phyloP scores from a whole-genome alignment of 2,888 invertebrate genomes.

The Steinernema hermaphroditum region DNA sequence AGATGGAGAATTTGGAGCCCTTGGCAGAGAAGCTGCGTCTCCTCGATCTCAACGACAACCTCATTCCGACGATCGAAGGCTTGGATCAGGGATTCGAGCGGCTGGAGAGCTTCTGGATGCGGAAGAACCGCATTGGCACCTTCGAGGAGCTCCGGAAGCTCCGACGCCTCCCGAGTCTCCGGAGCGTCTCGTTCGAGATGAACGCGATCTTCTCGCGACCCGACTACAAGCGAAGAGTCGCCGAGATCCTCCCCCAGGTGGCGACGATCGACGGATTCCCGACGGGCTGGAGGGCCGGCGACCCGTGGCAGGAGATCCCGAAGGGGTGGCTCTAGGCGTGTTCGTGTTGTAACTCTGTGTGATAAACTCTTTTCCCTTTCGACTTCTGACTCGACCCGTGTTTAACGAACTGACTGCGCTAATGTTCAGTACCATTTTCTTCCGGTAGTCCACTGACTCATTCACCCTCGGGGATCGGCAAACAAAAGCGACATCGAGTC shows the following conservation, averaged over 20 bases:
- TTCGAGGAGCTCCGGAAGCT: slow-evolving; percentile 71
- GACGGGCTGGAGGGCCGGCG: slow-evolving; percentile 22
- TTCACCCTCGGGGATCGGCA: neutral
- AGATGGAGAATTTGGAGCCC: slow-evolving; percentile 75
- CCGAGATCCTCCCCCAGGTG: neutral
- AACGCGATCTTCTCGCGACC: slow-evolving; percentile 12
- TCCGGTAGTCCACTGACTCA: too few relatives aligned
- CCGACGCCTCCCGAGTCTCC: slow-evolving; percentile 70
- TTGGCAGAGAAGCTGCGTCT: slow-evolving; percentile 67
- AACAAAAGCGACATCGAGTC: neutral
- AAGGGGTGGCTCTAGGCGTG: neutral
- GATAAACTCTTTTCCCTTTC: too few relatives aligned
- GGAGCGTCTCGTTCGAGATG: slow-evolving; percentile 30
- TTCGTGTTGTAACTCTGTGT: too few relatives aligned
- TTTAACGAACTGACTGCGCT: too few relatives aligned
- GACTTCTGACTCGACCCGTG: too few relatives aligned
- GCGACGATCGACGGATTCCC: slow-evolving; percentile 28
- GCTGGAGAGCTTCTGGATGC: slow-evolving; percentile 60
- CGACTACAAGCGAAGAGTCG: slow-evolving; percentile 6
- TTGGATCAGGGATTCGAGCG: slow-evolving; percentile 36
- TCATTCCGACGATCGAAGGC: slow-evolving; percentile 14
- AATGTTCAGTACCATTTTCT: too few relatives aligned
- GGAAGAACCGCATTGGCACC: slow-evolving; percentile 48
- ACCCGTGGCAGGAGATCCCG: slow-evolving; percentile 30
- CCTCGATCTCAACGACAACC: slow-evolving; percentile 21